A percentile compares a stretch with the other conserved stretches of the same genome.
These are phyloP conservation scores for Thunnus albacares DNA, from an alignment of 2,797 vertebrate genomes.

Conservation along the genomic window DNA sequence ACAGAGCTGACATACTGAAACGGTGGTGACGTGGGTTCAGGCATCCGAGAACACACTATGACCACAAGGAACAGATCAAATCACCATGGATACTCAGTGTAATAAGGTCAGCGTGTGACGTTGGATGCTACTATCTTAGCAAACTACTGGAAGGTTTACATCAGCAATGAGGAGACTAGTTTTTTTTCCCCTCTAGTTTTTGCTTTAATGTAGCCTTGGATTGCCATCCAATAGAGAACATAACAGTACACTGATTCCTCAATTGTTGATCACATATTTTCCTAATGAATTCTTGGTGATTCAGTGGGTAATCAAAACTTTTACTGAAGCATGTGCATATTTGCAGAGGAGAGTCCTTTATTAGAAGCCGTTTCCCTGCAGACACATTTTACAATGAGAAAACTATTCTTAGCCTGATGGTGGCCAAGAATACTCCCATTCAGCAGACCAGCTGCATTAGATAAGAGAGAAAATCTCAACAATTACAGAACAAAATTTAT, in stretches of 20 bases:
- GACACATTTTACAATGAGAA: constrained; percentile 20
- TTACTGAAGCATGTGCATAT: constrained; percentile 25
- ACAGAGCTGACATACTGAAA: constrained; percentile 56
- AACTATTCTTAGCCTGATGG: neutral
- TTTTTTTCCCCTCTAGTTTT: constrained; percentile 1
- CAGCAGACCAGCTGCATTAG: constrained; percentile 35
- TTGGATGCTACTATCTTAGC: constrained; percentile 48
- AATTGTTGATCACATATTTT: constrained; percentile 1
- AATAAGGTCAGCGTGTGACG: constrained; percentile 76
- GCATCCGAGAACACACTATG: constrained; percentile 55
- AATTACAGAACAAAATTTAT: constrained; percentile 15
- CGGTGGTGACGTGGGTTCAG: constrained; percentile 65
- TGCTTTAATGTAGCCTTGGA: constrained; percentile 2
- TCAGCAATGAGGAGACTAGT: constrained; percentile 8
- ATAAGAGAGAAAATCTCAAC: neutral
- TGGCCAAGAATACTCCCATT: constrained; percentile 52
- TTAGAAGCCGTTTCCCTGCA: constrained; percentile 10
- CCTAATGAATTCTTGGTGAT: constrained; percentile 21
- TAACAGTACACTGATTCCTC: constrained; percentile 13
- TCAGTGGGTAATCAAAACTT: neutral
- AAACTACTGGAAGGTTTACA: constrained; percentile 50
- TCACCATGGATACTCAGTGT: constrained; percentile 79
- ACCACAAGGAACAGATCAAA: constrained; percentile 67
- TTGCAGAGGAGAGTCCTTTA: constrained; percentile 10
- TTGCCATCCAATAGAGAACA: constrained; percentile 7